A percentile compares a stretch with the other conserved stretches of the same genome.
Evolutionary conservation across 2,113 vertebrate species (phyloP).

Genomic region (Scartelaos histophorus): DNA sequence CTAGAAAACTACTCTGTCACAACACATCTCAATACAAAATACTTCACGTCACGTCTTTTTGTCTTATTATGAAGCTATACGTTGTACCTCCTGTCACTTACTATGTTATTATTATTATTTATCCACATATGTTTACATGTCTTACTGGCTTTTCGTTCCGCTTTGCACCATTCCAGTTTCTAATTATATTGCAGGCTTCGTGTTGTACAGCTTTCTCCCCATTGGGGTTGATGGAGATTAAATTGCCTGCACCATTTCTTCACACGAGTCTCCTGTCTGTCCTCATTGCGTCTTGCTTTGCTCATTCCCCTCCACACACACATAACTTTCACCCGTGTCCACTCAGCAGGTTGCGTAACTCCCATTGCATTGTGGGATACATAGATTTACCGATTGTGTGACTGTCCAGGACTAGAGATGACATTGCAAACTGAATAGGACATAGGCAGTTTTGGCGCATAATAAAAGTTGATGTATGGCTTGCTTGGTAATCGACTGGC

Average conservation of each 20-base stretch:
- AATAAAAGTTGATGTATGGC: conserved; percentile 77
- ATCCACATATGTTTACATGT: too few relatives aligned
- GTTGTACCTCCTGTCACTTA: too few relatives aligned
- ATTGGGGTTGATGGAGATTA: neutral
- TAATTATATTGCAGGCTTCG: neutral
- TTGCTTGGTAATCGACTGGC: conserved; percentile 66
- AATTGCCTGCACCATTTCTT: conserved; percentile 50
- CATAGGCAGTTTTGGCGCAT: conserved; percentile 69
- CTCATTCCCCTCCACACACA: conserved; percentile 37
- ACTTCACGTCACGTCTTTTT: too few relatives aligned
- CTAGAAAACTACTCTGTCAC: too few relatives aligned
- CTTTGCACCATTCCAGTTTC: neutral
- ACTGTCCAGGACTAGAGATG: conserved; percentile 59
- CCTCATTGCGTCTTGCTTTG: conserved; percentile 35
- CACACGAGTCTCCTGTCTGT: conserved; percentile 25
- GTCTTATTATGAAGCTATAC: too few relatives aligned
- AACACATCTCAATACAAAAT: too few relatives aligned
- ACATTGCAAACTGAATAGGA: conserved; percentile 72
- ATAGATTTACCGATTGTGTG: conserved; percentile 33
- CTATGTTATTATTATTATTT: too few relatives aligned
- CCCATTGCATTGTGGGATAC: conserved; percentile 64
- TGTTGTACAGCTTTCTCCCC: neutral
- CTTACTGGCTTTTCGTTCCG: neutral
- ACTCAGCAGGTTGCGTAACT: conserved; percentile 72
- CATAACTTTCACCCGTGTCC: conserved; percentile 59